Evolutionary conservation across 2,888 invertebrate species (phyloP).

Genomic region (Syritta pipiens): DNA sequence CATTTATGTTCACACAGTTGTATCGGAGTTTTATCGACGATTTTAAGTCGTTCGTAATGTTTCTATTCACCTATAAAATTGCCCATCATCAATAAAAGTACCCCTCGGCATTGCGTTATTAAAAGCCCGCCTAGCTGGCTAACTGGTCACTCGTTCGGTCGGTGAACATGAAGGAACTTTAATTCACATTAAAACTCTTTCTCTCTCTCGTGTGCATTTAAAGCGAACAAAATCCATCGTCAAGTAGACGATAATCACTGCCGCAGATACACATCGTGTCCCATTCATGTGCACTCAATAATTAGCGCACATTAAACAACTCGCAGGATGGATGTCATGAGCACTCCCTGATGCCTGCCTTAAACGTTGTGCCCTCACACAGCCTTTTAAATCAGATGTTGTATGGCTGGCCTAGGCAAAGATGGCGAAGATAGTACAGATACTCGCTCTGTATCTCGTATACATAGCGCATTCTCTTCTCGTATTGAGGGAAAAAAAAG

Average conservation of each 20-base stretch:
- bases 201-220: not conserved
- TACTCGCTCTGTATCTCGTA: not conserved
- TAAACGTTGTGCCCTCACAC: slow-evolving; percentile 9
- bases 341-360: slow-evolving; percentile 22
- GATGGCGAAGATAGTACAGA: slow-evolving; percentile 35
- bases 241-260: slow-evolving; percentile 24
- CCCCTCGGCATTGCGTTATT: not conserved
- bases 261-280: slow-evolving; percentile 36
- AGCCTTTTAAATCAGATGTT: slow-evolving; percentile 27
- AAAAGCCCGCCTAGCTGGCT: not conserved
- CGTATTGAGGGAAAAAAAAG: not conserved
- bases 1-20: not conserved
- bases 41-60: not conserved
- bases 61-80: not conserved
- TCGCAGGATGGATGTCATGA: slow-evolving; percentile 43
- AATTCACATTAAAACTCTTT: slow-evolving; percentile 24
- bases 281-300: slow-evolving; percentile 52
- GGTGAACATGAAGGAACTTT: slow-evolving; percentile 15
- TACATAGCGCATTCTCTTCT: not conserved
- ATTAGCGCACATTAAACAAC: slow-evolving; percentile 55
- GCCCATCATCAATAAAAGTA: not conserved
- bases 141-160: no score
- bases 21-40: not conserved
- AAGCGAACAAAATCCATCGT: slow-evolving; percentile 14
- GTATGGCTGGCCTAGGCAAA: slow-evolving; percentile 17